Evolutionary conservation across 2,113 vertebrate species (phyloP), one percentile per base, ranked within the genome.

Genomic region (Planiliza haematocheilus): DNA sequence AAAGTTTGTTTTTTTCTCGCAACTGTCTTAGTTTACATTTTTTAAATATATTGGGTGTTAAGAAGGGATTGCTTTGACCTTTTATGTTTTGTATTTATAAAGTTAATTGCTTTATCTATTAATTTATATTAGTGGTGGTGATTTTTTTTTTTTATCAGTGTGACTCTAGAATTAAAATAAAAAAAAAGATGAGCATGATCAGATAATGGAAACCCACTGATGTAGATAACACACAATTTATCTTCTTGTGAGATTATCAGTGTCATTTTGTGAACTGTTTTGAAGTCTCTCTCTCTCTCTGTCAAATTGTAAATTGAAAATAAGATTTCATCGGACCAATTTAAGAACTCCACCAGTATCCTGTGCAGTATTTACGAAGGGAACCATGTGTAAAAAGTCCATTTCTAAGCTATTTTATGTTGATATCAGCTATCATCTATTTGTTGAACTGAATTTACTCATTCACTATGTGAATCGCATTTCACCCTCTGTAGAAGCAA

Each of bases 401-500:
- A 64, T 76, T 78, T 83, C 18, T 65, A 77, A 77, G 75, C 68
- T 58, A 52, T 51, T 84, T 80, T 83, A 66, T 80, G 77, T 90
- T 92, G 91, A 79, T 87, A 84, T 83, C 65, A 79, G 69, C 77
- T 69, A 77, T 65, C 66, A 75, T 72, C 81, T 84, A 62, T 88
- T 56, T 59, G 75, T 74, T 73, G 16, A 77, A 81, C 49, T 72
- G 36, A 78, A 83, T 66, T 86, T 79, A 73, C 73, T 81, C 69
- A 81, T 83, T 88, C 79, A 89, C 80, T 83, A 61, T 88, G 81
- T 91, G 80, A 88, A 82, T 86, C 81, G 51, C 86, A 87, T 88
- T 75, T 83, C 79, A 85, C 73, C 46, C 78, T 81, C 77, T 89
- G 86, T 83, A 86, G 88, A 90, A 94, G 93, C 93, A 94, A 94